phyloP scores from a whole-genome alignment of 2,113 vertebrate genomes.

The Boulengerochromis microlepis region DNA sequence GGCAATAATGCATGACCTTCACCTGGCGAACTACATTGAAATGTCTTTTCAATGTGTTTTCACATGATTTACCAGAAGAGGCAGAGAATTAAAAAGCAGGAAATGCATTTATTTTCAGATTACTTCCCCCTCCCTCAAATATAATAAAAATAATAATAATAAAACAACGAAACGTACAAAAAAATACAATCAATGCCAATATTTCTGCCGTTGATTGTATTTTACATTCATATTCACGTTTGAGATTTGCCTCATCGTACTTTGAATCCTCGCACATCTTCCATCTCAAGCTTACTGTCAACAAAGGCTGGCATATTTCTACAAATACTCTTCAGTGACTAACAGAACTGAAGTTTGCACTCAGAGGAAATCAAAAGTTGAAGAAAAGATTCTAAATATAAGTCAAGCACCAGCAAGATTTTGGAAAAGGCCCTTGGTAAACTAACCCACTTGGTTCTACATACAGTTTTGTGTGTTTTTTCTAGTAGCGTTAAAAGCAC shows the following conservation, averaged over 20 bases:
- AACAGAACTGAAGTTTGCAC: background rate
- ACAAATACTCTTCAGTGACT: background rate
- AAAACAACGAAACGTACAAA: background rate
- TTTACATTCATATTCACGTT: background rate
- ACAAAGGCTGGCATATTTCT: background rate
- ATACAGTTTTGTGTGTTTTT: background rate
- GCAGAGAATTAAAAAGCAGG: background rate
- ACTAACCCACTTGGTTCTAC: background rate
- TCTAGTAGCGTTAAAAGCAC: background rate
- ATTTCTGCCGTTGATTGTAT: background rate
- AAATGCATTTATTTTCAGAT: background rate
- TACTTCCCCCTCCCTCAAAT: background rate
- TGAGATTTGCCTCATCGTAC: background rate
- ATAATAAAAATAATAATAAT: background rate
- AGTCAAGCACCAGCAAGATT: background rate
- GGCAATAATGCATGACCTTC: background rate
- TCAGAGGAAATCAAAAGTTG: background rate
- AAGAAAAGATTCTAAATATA: background rate
- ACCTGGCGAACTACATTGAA: background rate
- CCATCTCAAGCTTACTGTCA: background rate
- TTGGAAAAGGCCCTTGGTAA: background rate
- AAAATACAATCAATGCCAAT: background rate
- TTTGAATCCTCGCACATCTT: background rate
- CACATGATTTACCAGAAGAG: background rate
- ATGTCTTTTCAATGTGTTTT: background rate